A percentile compares a stretch with the other conserved stretches of the same genome.
phyloP scores from a whole-genome alignment of 2,888 invertebrate genomes.

The Tolmerus cingulatus region DNA sequence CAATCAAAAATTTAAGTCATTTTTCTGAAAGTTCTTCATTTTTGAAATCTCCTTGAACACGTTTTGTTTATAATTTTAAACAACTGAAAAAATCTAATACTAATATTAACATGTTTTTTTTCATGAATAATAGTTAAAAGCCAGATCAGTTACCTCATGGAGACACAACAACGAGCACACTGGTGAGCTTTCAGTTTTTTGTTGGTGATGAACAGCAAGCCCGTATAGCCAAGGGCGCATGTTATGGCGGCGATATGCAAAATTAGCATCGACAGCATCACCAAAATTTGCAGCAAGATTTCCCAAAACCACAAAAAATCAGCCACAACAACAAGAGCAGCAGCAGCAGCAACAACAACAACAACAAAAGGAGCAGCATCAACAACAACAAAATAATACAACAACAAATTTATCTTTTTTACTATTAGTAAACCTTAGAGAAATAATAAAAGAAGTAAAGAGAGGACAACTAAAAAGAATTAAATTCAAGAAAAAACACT shows the following conservation, averaged over 20 bases:
- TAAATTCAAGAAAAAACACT: neutral
- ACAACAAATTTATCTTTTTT: constrained; percentile 47
- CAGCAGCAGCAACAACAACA: neutral
- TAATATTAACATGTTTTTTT: constrained; percentile 59
- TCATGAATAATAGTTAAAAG: constrained; percentile 70
- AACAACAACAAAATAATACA: constrained; percentile 43
- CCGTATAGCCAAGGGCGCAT: constrained; percentile 47
- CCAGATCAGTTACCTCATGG: constrained; percentile 79
- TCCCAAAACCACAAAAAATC: constrained; percentile 2
- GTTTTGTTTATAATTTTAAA: neutral
- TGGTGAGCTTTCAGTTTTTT: constrained; percentile 80
- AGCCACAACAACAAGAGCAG: neutral
- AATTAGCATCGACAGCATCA: constrained; percentile 28
- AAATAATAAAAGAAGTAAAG: constrained; percentile 6
- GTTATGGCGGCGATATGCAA: constrained; percentile 47
- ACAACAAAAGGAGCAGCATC: constrained; percentile 9
- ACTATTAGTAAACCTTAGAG: constrained; percentile 42
- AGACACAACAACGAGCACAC: constrained; percentile 74
- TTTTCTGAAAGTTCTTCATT: no score
- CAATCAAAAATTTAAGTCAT: neutral
- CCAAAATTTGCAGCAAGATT: constrained; percentile 31
- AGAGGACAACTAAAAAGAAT: constrained; percentile 16
- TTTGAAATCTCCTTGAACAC: neutral
- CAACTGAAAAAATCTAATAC: neutral
- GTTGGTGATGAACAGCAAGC: constrained; percentile 71